A percentile compares a stretch with the other conserved stretches of the same genome.
Conservation (phyloP, 1,140 invertebrate species). For the Drosophila navojoa region DNA sequence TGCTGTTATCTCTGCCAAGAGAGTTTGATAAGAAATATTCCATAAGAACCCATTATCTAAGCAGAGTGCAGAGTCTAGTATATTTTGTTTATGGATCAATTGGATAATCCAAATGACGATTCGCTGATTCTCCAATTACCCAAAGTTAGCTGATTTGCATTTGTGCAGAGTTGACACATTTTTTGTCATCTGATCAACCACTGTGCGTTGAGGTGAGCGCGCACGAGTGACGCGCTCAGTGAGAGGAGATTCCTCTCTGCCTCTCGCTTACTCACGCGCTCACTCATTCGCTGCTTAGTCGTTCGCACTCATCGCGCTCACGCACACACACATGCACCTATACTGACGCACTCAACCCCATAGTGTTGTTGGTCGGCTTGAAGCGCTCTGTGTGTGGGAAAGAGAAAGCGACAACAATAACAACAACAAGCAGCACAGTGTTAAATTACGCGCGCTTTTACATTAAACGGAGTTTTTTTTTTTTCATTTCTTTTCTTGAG, state of each 20-base stretch:
- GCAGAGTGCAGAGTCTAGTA: background rate
- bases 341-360: constrained; percentile 1
- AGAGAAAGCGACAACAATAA: constrained; percentile 68
- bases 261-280: constrained; percentile 1
- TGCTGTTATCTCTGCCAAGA: too few relatives aligned
- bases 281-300: too few relatives aligned
- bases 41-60: background rate
- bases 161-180: constrained; percentile 12
- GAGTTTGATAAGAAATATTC: too few relatives aligned
- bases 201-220: constrained; percentile 18
- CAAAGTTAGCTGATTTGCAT: background rate
- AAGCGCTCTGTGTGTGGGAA: constrained; percentile 55
- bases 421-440: constrained; percentile 54
- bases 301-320: background rate
- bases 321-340: background rate
- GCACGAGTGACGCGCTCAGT: constrained; percentile 17
- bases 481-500: constrained; percentile 22
- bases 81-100: background rate
- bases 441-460: constrained; percentile 81
- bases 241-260: constrained; percentile 16
- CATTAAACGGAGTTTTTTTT: constrained; percentile 56
- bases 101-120: background rate
- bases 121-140: background rate
- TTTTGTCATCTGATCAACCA: constrained; percentile 7
- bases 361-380: constrained; percentile 2